Base-by-base conservation (phyloP, 2,113 vertebrate genomes). In the Centropus bengalensis region DNA sequence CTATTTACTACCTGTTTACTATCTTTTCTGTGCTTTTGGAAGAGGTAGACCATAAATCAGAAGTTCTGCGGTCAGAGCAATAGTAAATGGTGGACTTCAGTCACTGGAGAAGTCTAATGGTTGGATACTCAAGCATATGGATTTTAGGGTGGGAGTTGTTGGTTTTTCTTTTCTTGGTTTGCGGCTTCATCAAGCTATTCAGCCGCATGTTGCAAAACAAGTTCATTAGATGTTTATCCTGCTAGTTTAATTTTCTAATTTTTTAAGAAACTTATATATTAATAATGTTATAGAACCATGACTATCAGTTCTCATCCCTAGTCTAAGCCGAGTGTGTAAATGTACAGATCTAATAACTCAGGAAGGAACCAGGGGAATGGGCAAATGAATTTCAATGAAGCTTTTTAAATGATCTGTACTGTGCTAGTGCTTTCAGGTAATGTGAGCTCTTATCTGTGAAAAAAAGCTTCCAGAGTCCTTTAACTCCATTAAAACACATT, bases 251-350 rank as follows among this genome's bases (percentile, higher is more conserved):
- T 55, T 17, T 42, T 40, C 33, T 4, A 14, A 8, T 8, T 20
- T 13, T 16, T 49, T 49, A 36, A 36, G 36, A 36, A 36, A 36
- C 36, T 36, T 36, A 36, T 36, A 36, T 9, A 36, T 9, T 36
- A 36, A 36, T 62, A 18, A 4, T 28, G 23, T 36, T 10, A 11
- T 58, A 45, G 30, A 78, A 84, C 9, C 1, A 1, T 45, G 56
- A 54, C 45, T 87, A 24, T 49, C 51, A 59, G 12, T 91, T 56
- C 32, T 74, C 6, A 62, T 30, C 18, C 64, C n/a, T 58, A 19
- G 6, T 74, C 15, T 12, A 40, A 67, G 40, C 58, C 45, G 45
- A 30, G 27, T 52, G 19, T 0, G 0, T 40, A 22, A 68, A 64
- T 52, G 7, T 56, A 12, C 5, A 33, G 16, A 10, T 52, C 32